Percentiles rank a stretch among this genome's conserved stretches.
These are phyloP conservation scores for Dicrostonyx torquatus DNA, from an alignment of 2,797 vertebrate genomes.

Conservation along the genomic window DNA sequence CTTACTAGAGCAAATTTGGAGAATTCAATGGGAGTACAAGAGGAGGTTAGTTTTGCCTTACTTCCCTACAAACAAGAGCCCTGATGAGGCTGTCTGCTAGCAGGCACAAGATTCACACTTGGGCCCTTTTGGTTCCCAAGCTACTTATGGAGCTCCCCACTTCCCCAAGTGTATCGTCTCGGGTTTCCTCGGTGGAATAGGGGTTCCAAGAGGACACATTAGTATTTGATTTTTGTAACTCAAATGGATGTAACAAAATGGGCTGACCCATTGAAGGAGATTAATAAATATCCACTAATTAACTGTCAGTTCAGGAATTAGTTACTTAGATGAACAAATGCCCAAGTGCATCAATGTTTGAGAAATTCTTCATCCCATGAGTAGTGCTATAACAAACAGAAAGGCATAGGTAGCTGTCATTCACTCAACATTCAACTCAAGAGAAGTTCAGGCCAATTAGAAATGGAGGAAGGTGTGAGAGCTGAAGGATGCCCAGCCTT, in stretches of 20 bases:
- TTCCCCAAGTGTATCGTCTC: neutral
- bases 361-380: neutral
- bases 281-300: neutral
- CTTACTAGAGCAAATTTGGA: slow-evolving; percentile 20
- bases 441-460: neutral
- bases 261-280: neutral
- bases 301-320: neutral
- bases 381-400: neutral
- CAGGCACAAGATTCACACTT: neutral
- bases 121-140: neutral
- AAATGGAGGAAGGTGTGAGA: neutral
- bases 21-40: neutral
- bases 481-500: neutral
- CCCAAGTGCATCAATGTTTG: neutral
- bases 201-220: neutral
- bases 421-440: neutral
- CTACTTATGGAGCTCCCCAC: neutral
- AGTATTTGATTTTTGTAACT: neutral
- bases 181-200: neutral
- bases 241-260: neutral
- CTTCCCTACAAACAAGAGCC: neutral
- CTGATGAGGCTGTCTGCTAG: neutral
- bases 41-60: neutral
- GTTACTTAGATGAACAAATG: neutral
- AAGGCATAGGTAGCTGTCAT: neutral